Percentiles rank a stretch among this genome's conserved stretches.
phyloP scores from a whole-genome alignment of 2,888 invertebrate genomes.

The Sarcophaga carnaria region DNA sequence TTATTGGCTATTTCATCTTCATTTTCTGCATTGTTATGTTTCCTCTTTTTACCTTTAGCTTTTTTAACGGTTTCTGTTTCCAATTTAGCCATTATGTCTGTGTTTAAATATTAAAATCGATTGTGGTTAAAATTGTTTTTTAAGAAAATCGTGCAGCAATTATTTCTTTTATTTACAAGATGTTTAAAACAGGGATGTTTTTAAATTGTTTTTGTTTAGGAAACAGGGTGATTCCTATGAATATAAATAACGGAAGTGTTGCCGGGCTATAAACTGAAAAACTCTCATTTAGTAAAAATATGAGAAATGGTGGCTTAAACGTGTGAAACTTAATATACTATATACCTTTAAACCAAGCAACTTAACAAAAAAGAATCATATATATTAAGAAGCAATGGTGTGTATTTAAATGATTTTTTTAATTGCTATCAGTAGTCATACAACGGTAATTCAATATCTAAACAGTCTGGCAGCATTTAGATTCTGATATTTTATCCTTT shows the following conservation, averaged over 20 bases:
- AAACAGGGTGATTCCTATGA: slow-evolving; percentile 4
- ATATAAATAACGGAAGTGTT: neutral
- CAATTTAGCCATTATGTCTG: slow-evolving; percentile 72
- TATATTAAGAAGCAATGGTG: no score
- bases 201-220: neutral
- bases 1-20: slow-evolving; percentile 78
- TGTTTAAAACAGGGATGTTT: slow-evolving; percentile 17
- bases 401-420: no score
- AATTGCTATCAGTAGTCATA: no score
- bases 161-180: slow-evolving; percentile 20
- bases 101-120: neutral
- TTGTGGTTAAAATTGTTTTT: neutral
- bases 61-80: slow-evolving; percentile 64
- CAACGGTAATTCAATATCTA: neutral
- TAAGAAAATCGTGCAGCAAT: slow-evolving; percentile 7
- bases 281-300: no score
- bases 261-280: neutral
- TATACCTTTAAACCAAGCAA: no score
- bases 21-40: slow-evolving; percentile 71
- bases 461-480: neutral
- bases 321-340: no score
- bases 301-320: no score
- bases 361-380: no score
- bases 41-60: slow-evolving; percentile 73
- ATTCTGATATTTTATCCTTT: slow-evolving; percentile 9